Base-by-base conservation (phyloP, 1,140 invertebrate species). In the Megathymus violae region DNA sequence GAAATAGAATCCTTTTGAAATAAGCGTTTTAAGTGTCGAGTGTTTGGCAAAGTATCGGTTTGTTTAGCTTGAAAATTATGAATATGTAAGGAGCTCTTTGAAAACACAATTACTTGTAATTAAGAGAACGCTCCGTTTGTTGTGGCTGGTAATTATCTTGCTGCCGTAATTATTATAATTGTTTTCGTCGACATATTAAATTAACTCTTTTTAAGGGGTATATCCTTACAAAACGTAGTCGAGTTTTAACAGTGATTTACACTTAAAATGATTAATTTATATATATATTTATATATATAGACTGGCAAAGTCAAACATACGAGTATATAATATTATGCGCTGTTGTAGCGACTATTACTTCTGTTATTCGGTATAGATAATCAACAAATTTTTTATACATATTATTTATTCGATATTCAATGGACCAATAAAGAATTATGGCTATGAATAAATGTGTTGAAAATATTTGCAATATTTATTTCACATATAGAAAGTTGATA, bases 131-230 rank as follows among this genome's bases (percentile, higher is more conserved):
- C 54, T 76, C 69, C 67, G 69, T 76, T 85, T 83, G 72, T 83
- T 82, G 71, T 77, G 76, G 64, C n/a, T 48, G 61, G 73, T 89
- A 87, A 87, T 89, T 85, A 89, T 65, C 74, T 72, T 62, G n/a
- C 74, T 70, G 71, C 64, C 58, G 78, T 89, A 85, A 89, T 89
- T 89, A 89, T 87, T 71, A 78, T 89, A 89, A 89, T 89, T 85
- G 83, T 79, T 74, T 79, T 77, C 60, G 68, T 67, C 68, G 74
- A 84, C 78, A 85, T 86, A 85, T 84, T 82, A 77, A 84, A 85
- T 84, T 72, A 81, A 77, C 73, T 73, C 67, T n/a, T 62, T 80
- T 86, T 82, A 84, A 84, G 80, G 77, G 65, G 61, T 62, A 58
- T 46, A 67, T 27, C 38, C 31, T 13, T 10, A 14, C 14, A 34